A percentile compares a stretch with the other conserved stretches of the same genome.
Evolutionary conservation across 2,888 invertebrate species (phyloP).

Genomic region (Germaria angustata): DNA sequence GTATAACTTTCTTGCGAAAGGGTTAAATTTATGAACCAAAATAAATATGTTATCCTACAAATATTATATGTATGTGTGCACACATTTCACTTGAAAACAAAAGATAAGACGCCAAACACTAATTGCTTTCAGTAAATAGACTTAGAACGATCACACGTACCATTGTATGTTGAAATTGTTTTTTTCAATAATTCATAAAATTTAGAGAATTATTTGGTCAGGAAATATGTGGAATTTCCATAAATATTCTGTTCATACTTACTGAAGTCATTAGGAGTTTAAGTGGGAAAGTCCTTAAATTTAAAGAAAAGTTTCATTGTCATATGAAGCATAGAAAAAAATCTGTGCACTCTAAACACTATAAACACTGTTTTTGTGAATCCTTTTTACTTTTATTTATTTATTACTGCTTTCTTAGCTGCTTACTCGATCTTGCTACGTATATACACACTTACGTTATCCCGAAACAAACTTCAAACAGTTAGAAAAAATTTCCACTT

Average conservation of each 20-base stretch:
- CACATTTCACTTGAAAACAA: conserved; percentile 27
- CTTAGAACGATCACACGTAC: conserved; percentile 15
- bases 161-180: background rate
- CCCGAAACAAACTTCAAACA: too few relatives aligned
- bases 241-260: too few relatives aligned
- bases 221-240: too few relatives aligned
- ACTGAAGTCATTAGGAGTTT: background rate
- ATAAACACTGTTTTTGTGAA: too few relatives aligned
- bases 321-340: background rate
- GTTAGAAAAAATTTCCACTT: too few relatives aligned
- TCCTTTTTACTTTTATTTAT: too few relatives aligned
- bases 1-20: conserved; percentile 22
- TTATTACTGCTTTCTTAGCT: too few relatives aligned
- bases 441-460: too few relatives aligned
- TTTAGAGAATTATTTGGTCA: background rate
- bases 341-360: too few relatives aligned
- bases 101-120: conserved; percentile 73
- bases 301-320: background rate
- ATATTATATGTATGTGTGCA: background rate
- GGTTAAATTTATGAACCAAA: conserved; percentile 43
- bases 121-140: conserved; percentile 70
- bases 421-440: too few relatives aligned
- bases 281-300: background rate
- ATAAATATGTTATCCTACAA: conserved; percentile 5
- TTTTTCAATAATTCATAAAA: background rate